Evolutionary conservation across 1,140 invertebrate species (phyloP), one percentile per base, ranked within the genome.

Genomic region (Drosophila fuyamai): DNA sequence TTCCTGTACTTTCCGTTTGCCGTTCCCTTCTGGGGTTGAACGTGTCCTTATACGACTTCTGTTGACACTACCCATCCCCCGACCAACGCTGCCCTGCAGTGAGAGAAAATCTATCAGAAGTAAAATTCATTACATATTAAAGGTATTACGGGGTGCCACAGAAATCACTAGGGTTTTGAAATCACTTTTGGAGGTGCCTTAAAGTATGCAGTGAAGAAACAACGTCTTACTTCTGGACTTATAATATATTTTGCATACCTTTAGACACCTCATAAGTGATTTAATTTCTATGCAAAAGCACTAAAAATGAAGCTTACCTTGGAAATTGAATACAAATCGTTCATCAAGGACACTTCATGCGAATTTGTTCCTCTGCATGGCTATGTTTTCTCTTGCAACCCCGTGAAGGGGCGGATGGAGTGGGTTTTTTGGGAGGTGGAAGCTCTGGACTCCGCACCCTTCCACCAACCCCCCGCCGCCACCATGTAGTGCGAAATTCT

Each of bases 41-140:
- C 44, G 38, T 73, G 77, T 80, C 81, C 81, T 84, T 84, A 57
- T 84, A 80, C 58, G 81, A 84, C 81, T 84, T 84, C 81, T 77
- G 81, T 84, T 84, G 81, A 79, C 59, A 36, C 29, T 38, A 18
- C 29, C 44, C 44, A 43, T 23, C 36, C 40, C 41, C 41, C 38
- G 38, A 14, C 12, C 14, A 14, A 41, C 50, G 29, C 18, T 13
- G 13, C 13, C 16, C 60, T 62, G 9, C 65, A 63, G 53, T 40
- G 32, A 9, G 40, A 9, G 32, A 41, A 57, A 23, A 40, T 16
- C 14, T n/a, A 12, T 16, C 1, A 16, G 4, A 36, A 7, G 4
- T 10, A 0, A 0, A 4, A 23, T 23, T 23, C 4, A 23, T 23
- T 4, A 23, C 23, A 23, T 23, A 23, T 23, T 23, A 23, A 23